Conservation (phyloP, 2,113 vertebrate genomes). For the Lepidothrix coronata region DNA sequence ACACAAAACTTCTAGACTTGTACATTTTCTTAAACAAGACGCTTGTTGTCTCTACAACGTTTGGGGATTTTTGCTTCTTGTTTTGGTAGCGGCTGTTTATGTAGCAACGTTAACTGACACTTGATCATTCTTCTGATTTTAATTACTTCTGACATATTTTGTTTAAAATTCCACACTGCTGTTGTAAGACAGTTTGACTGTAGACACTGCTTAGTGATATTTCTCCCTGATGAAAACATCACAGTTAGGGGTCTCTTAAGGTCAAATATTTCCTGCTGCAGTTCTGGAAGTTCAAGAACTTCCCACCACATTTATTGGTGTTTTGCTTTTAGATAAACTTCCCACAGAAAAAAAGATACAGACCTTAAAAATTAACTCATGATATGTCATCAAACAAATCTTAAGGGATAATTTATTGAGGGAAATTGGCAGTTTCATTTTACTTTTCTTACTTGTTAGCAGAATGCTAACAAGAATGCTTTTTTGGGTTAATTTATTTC, state of each 20-base stretch:
- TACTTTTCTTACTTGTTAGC: not conserved
- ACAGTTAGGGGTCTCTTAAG: constrained; percentile 47
- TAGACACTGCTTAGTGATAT: constrained; percentile 40
- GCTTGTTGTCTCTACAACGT: not conserved
- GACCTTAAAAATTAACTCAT: constrained; percentile 6
- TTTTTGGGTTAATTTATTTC: not conserved
- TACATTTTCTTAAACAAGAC: not conserved
- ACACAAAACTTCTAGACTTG: not conserved
- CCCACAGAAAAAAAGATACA: not conserved
- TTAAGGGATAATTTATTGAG: not conserved
- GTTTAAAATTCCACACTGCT: constrained; percentile 56
- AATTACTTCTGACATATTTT: constrained; percentile 55
- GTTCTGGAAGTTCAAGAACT: constrained; percentile 55
- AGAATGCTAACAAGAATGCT: rapidly evolving
- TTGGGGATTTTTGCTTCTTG: not conserved
- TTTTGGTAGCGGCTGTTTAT: constrained; percentile 43
- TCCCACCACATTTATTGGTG: constrained; percentile 40
- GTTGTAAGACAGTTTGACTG: constrained; percentile 58
- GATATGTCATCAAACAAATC: not conserved
- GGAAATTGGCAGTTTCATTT: not conserved
- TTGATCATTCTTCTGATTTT: constrained; percentile 51
- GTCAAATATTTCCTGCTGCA: constrained; percentile 60
- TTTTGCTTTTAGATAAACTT: constrained; percentile 43
- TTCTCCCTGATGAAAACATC: constrained; percentile 59
- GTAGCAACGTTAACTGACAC: not conserved